Conservation (phyloP, 2,113 vertebrate species). For the Nettapus auritus region DNA sequence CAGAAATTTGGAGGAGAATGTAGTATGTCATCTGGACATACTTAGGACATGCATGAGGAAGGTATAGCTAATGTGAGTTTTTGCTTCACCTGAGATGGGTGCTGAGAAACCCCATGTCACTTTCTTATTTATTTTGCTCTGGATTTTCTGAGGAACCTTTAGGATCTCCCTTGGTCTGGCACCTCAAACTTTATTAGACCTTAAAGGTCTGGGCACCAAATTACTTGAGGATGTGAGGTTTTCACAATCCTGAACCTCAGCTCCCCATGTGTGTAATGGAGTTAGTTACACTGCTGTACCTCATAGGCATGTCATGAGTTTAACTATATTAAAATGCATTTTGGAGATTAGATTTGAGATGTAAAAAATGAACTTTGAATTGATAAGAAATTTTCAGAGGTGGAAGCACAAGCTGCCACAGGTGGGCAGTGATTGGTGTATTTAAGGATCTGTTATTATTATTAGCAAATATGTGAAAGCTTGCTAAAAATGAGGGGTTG, state of each 20-base stretch:
- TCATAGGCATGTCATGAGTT: background rate
- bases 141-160: background rate
- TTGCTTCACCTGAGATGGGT: background rate
- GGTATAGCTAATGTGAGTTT: background rate
- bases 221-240: background rate
- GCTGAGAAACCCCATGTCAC: background rate
- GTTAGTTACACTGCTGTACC: background rate
- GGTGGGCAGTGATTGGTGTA: background rate
- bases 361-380: background rate
- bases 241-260: background rate
- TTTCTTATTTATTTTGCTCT: background rate
- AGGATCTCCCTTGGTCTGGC: background rate
- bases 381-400: background rate
- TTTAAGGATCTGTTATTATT: background rate
- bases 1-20: background rate
- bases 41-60: background rate
- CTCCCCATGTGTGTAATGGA: background rate
- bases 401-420: background rate
- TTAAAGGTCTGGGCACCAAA: background rate
- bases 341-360: background rate
- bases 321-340: background rate
- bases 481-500: background rate
- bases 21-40: background rate
- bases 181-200: background rate
- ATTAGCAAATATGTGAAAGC: background rate